These are phyloP conservation scores for Alexandromys fortis DNA, from an alignment of 2,113 vertebrate genomes.

Conservation along the genomic window DNA sequence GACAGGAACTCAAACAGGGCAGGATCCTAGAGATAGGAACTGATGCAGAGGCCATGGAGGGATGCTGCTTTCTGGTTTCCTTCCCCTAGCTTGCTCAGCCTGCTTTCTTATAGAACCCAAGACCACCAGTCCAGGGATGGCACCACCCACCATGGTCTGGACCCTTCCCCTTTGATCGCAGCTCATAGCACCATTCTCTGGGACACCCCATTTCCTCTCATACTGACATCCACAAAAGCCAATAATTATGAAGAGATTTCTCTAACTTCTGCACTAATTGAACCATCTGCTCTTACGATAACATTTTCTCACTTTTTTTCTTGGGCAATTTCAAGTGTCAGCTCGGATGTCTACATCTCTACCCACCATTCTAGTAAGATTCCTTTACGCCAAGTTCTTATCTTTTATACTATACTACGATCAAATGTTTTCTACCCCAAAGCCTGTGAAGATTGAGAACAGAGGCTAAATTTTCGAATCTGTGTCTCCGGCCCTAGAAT, in stretches of 20 bases:
- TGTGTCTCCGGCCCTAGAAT: neutral
- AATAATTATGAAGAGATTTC: neutral
- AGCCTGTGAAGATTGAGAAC: neutral
- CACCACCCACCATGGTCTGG: neutral
- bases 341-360: neutral
- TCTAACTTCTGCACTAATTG: neutral
- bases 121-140: neutral
- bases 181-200: neutral
- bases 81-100: neutral
- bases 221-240: neutral
- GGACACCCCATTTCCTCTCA: neutral
- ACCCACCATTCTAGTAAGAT: neutral
- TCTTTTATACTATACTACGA: neutral
- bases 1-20: neutral
- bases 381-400: neutral
- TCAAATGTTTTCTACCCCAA: neutral
- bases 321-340: slow-evolving; percentile 7
- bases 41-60: neutral
- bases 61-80: neutral
- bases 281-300: neutral
- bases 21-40: neutral
- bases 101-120: neutral
- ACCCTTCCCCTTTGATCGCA: neutral
- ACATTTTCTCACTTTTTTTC: neutral
- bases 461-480: neutral